A percentile compares a stretch with the other conserved stretches of the same genome.
Evolutionary conservation across 2,888 invertebrate species (phyloP).

Genomic region (Nomada ferruginata): DNA sequence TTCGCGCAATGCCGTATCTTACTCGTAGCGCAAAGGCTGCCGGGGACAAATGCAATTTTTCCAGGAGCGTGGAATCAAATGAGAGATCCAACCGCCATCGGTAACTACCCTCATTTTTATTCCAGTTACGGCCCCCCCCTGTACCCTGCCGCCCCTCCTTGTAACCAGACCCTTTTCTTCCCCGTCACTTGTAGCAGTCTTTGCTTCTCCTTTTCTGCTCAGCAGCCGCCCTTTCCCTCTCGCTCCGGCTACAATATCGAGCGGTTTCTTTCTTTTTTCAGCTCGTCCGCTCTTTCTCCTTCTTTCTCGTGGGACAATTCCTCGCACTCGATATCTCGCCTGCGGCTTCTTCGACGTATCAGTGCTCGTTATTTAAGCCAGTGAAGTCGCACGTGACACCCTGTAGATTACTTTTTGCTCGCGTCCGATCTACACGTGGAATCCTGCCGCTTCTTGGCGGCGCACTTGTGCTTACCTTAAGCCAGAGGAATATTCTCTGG

Average conservation of each 20-base stretch:
- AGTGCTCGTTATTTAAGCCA: conserved; percentile 59
- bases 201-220: conserved; percentile 41
- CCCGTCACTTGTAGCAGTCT: conserved; percentile 41
- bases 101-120: conserved; percentile 75
- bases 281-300: not conserved
- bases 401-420: conserved; percentile 39
- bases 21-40: conserved; percentile 68
- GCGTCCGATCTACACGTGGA: conserved; percentile 11
- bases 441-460: conserved; percentile 25
- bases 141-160: not conserved
- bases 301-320: not conserved
- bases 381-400: conserved; percentile 46
- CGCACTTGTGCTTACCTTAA: conserved; percentile 7
- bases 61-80: conserved; percentile 71
- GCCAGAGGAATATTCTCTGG: conserved; percentile 1
- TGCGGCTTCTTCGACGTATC: conserved; percentile 52
- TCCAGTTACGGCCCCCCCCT: conserved; percentile 59
- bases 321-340: conserved; percentile 40
- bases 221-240: not conserved
- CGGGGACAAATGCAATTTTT: conserved; percentile 77
- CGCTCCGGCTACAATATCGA: not conserved
- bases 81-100: conserved; percentile 74
- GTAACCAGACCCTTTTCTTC: conserved; percentile 4
- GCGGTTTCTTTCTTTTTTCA: not conserved
- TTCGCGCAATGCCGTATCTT: conserved; percentile 68